These are phyloP conservation scores for Lasioglossum baleicum DNA, from an alignment of 1,140 invertebrate genomes.

Conservation along the genomic window DNA sequence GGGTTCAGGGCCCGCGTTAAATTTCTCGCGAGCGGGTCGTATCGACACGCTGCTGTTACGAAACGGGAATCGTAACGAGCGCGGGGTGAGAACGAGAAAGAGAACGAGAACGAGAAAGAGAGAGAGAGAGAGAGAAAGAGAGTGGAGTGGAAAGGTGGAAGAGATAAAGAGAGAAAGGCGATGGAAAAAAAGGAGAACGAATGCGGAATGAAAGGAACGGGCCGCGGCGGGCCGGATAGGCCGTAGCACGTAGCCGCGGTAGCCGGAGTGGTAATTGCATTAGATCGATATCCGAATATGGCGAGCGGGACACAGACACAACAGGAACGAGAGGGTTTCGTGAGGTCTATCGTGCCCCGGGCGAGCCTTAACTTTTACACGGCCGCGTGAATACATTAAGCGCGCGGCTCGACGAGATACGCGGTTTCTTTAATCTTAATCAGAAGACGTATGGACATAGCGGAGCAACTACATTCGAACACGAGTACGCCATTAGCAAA, in stretches of 20 bases:
- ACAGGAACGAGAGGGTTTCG: slow-evolving; percentile 52
- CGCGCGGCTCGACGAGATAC: slow-evolving; percentile 65
- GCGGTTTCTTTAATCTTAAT: slow-evolving; percentile 78
- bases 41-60: slow-evolving; percentile 13
- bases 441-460: slow-evolving; percentile 76
- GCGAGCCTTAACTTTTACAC: slow-evolving; percentile 70
- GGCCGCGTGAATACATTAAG: slow-evolving; percentile 69
- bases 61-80: slow-evolving; percentile 20
- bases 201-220: neutral
- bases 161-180: no score
- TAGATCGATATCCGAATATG: slow-evolving; percentile 60
- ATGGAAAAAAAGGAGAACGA: no score
- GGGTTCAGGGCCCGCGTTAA: neutral
- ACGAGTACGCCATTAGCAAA: slow-evolving; percentile 78
- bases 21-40: slow-evolving; percentile 7
- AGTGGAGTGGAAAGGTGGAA: no score
- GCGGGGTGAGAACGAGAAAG: no score
- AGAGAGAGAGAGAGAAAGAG: neutral
- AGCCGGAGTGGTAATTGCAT: slow-evolving; percentile 42
- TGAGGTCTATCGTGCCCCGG: slow-evolving; percentile 63
- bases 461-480: slow-evolving; percentile 74
- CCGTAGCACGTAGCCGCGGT: slow-evolving; percentile 18
- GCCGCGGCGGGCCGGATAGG: neutral
- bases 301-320: slow-evolving; percentile 15
- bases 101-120: no score